These are phyloP conservation scores for Zygothrica quintamaculata DNA, from an alignment of 2,888 invertebrate genomes.

Conservation along the genomic window DNA sequence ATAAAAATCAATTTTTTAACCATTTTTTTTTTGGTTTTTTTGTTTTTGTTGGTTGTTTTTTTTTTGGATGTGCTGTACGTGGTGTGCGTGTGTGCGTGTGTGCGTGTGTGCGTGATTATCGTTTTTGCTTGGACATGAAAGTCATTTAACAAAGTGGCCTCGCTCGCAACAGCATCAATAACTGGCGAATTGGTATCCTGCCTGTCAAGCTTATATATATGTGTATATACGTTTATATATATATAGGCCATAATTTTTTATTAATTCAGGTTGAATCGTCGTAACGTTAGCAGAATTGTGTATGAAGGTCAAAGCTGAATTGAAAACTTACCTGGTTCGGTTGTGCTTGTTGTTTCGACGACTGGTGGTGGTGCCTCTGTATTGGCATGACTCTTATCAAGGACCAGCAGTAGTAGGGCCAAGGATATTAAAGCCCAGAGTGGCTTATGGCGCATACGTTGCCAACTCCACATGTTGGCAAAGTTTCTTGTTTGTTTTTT, in stretches of 20 bases:
- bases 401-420: conserved; percentile 73
- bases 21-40: neutral
- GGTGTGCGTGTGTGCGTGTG: conserved; percentile 1
- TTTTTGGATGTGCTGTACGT: conserved; percentile 1
- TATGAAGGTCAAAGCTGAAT: conserved; percentile 53
- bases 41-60: conserved; percentile 3
- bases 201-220: neutral
- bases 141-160: conserved; percentile 75
- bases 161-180: conserved; percentile 48
- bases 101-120: conserved; percentile 55
- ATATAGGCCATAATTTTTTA: conserved; percentile 43
- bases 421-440: conserved; percentile 78
- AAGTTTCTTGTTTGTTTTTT: conserved; percentile 31
- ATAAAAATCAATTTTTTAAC: conserved; percentile 11
- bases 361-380: conserved; percentile 61
- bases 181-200: conserved; percentile 8
- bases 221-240: neutral
- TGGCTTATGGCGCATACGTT: conserved; percentile 80
- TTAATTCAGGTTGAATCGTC: conserved; percentile 1
- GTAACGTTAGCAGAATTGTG: conserved; percentile 21
- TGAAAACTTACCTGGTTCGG: conserved; percentile 79
- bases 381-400: conserved; percentile 78
- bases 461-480: conserved; percentile 70
- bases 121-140: conserved; percentile 53
- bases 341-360: conserved; percentile 76